Evolutionary conservation across 2,113 vertebrate species (phyloP).

Genomic region (Ciconia maguari): DNA sequence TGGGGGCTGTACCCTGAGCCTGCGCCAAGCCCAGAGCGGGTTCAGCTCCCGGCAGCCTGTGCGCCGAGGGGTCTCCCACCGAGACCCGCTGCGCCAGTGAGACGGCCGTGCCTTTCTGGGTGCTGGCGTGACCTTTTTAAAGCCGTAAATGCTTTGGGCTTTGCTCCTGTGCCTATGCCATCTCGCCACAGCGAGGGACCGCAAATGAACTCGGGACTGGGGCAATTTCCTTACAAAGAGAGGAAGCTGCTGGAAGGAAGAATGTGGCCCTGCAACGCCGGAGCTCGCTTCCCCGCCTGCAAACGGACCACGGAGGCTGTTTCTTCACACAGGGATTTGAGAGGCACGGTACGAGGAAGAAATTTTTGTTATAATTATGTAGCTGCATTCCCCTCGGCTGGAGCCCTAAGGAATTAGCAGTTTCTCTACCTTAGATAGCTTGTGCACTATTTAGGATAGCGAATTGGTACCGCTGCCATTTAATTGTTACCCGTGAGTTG

Average conservation of each 20-base stretch:
- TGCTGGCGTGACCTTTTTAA: not conserved
- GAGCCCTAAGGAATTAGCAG: not conserved
- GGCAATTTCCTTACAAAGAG: not conserved
- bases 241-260: not conserved
- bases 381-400: not conserved
- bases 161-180: not conserved
- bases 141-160: not conserved
- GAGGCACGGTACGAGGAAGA: not conserved
- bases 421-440: not conserved
- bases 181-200: rapidly evolving
- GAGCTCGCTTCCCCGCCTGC: rapidly evolving
- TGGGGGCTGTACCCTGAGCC: not conserved
- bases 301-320: rapidly evolving
- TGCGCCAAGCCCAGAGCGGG: rapidly evolving
- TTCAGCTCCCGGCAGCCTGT: rapidly evolving
- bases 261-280: not conserved
- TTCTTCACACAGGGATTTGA: not conserved
- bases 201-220: rapidly evolving
- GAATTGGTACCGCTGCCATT: not conserved
- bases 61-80: not conserved
- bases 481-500: not conserved
- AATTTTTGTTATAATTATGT: not conserved
- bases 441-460: not conserved
- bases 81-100: rapidly evolving
- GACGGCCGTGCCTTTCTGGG: not conserved